Conservation (phyloP, 2,888 invertebrate genomes). For the Monopis laevigella region DNA sequence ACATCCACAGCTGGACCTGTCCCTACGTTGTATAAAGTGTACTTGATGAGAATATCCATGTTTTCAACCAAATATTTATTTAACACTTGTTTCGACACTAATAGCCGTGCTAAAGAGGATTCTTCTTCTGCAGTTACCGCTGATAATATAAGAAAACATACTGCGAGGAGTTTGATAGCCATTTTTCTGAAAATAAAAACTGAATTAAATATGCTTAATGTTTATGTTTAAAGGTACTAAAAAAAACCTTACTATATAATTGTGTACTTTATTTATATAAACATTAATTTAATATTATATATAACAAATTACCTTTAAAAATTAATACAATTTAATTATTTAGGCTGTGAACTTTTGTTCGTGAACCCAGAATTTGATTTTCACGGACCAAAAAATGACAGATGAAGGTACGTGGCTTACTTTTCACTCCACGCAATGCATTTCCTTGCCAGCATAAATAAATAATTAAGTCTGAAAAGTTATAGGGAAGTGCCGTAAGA, state of each 20-base stretch:
- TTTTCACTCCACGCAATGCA: slow-evolving; percentile 64
- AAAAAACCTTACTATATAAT: too few relatives aligned
- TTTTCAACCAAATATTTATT: slow-evolving; percentile 97
- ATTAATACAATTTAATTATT: too few relatives aligned
- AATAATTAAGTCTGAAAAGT: too few relatives aligned
- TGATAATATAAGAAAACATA: slow-evolving; percentile 49
- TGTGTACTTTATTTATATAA: too few relatives aligned
- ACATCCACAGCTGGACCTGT: slow-evolving; percentile 90
- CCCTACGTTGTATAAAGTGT: slow-evolving; percentile 94
- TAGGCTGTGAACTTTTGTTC: too few relatives aligned
- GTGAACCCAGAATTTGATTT: too few relatives aligned
- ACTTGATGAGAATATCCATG: slow-evolving; percentile 95
- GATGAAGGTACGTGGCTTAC: slow-evolving; percentile 56
- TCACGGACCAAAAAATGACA: not conserved
- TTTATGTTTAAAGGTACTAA: too few relatives aligned
- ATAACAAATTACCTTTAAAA: too few relatives aligned
- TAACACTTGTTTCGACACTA: slow-evolving; percentile 93
- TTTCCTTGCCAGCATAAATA: slow-evolving; percentile 30
- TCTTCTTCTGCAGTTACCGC: slow-evolving; percentile 71
- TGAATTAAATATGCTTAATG: too few relatives aligned
- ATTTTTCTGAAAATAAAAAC: slow-evolving; percentile 32
- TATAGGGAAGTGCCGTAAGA: too few relatives aligned
- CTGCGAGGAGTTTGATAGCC: slow-evolving; percentile 49
- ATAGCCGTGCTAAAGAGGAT: slow-evolving; percentile 79
- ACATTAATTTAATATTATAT: not conserved